phyloP scores from a whole-genome alignment of 92 coral and sea anemone genomes.

The Actinernus sp. region DNA sequence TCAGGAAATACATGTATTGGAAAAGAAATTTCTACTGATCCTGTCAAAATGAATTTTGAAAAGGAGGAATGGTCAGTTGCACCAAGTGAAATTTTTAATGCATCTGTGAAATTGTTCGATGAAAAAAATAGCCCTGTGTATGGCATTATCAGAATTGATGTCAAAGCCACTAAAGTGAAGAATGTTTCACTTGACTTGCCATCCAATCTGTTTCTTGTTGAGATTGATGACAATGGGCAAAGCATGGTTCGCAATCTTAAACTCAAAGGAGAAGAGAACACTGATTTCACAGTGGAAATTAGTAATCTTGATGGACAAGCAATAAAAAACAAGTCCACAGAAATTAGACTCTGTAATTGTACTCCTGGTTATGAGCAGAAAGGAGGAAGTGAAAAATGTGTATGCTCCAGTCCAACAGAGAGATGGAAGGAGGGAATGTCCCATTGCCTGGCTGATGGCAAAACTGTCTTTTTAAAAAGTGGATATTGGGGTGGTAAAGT shows the following conservation, averaged over 20 bases:
- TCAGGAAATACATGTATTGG: neutral
- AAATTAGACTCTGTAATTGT: conserved; percentile 5
- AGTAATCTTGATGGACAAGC: conserved; percentile 47
- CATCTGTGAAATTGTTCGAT: conserved; percentile 29
- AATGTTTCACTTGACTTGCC: conserved; percentile 29
- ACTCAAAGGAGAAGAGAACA: neutral
- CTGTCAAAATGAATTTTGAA: conserved; percentile 19
- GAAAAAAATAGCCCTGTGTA: conserved; percentile 35
- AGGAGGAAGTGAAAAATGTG: conserved; percentile 8
- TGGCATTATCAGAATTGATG: conserved; percentile 29
- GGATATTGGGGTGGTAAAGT: conserved; percentile 65
- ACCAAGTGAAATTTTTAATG: conserved; percentile 46
- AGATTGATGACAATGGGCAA: no score
- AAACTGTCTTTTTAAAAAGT: conserved; percentile 38
- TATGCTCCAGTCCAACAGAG: no score
- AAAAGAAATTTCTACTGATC: conserved; percentile 57
- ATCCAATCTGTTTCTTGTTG: conserved; percentile 63
- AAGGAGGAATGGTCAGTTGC: conserved; percentile 27
- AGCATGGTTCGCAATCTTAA: conserved; percentile 18
- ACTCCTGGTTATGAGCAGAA: conserved; percentile 40
- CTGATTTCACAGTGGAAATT: conserved; percentile 19
- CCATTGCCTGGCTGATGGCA: conserved; percentile 33
- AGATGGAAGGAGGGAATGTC: conserved; percentile 2
- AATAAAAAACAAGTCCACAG: conserved; percentile 2
- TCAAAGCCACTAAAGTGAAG: neutral